Evolutionary conservation across 1,140 invertebrate genomes (phyloP).

Genomic region (Microplitis demolitor): DNA sequence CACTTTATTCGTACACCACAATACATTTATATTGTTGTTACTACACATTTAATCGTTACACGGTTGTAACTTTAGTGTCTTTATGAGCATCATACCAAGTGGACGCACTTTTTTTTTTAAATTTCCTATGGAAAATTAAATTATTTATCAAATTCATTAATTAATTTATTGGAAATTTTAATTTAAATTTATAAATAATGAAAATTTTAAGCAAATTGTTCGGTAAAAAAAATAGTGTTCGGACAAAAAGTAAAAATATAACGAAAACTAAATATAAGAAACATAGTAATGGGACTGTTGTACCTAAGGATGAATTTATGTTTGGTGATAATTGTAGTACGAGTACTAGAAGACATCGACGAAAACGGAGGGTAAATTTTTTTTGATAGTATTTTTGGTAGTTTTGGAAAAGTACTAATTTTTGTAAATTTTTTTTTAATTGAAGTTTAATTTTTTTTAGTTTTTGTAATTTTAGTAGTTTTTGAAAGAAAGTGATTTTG

Average conservation of each 20-base stretch:
- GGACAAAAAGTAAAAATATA: conserved; percentile 27
- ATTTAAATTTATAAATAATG: conserved; percentile 24
- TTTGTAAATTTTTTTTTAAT: not conserved
- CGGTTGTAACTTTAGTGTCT: conserved; percentile 32
- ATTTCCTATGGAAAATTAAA: not conserved
- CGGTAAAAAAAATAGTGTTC: conserved; percentile 17
- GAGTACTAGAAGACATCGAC: conserved; percentile 34
- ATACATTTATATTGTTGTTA: not conserved
- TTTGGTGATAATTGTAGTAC: conserved; percentile 30
- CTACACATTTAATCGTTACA: conserved; percentile 8
- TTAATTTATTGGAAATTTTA: not conserved
- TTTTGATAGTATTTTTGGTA: not conserved
- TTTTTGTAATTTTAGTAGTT: not conserved
- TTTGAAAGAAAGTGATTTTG: too few species aligned
- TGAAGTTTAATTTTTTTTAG: not conserved
- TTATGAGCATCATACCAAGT: conserved; percentile 33
- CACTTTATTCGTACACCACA: not conserved
- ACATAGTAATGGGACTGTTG: conserved; percentile 31
- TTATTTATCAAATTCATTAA: not conserved
- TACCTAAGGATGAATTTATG: conserved; percentile 44
- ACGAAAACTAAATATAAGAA: conserved; percentile 24
- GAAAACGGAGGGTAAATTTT: conserved; percentile 41
- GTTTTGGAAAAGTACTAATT: not conserved
- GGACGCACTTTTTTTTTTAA: conserved; percentile 21
- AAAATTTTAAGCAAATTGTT: conserved; percentile 43